Evolutionary conservation across 2,797 vertebrate species (phyloP), one percentile per base, ranked within the genome.

Genomic region (Mallotus villosus): DNA sequence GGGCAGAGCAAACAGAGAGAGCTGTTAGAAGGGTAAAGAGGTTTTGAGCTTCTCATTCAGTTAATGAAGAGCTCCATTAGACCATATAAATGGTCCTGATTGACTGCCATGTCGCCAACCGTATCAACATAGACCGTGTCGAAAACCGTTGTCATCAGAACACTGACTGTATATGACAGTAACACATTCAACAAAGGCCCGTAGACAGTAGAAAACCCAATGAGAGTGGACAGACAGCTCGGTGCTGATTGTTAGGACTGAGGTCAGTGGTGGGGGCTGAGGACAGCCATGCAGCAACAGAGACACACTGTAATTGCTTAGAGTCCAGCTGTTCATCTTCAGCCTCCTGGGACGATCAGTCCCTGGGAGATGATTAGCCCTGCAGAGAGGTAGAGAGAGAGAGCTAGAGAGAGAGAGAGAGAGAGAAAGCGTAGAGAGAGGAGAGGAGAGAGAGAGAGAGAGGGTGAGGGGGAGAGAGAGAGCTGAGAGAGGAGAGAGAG

Each of bases 31-130:
- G 16, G 19, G 4, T 55, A 37, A 69, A 71, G 62, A 60, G 51
- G 67, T 75, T 77, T 75, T 68, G 70, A 63, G 19, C 70, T 77
- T 69, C 78, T 83, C 59, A 74, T 85, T 74, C 70, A 81, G 74
- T 61, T 81, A 72, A 75, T 25, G 72, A 81, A 76, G 78, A 83
- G 75, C 70, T 81, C 76, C 84, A 86, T 87, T 81, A 78, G 32
- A 24, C 81, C 17, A 32, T 82, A 83, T 82, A 67, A 57, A 75
- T 66, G 71, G 5, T 37, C 78, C 82, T 73, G 46, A 61, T 80
- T 81, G 61, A 41, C 73, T 74, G 16, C 34, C 22, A 61, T 66
- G 61, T 46, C 24, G 17, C 46, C 70, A 53, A 22, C 49, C 12
- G 68, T 82, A 80, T 57, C 46, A 51, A 5, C 62, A 22, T 11